These are phyloP conservation scores for Parnassius orleans DNA, from an alignment of 2,888 invertebrate genomes.

Conservation along the genomic window DNA sequence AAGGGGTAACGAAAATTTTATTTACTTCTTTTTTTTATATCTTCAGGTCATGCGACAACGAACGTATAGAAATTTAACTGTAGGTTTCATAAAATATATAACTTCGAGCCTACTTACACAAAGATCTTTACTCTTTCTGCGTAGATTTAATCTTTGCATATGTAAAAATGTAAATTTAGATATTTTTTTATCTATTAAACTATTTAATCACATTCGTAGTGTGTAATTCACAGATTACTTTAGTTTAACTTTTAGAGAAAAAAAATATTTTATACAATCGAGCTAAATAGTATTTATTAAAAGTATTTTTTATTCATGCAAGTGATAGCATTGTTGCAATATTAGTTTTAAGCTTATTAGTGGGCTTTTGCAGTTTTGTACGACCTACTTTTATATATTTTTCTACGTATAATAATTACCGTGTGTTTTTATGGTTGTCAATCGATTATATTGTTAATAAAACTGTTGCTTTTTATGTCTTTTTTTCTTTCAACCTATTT, in stretches of 20 bases:
- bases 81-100: slow-evolving; percentile 16
- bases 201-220: slow-evolving; percentile 27
- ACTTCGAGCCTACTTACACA: slow-evolving; percentile 29
- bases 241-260: neutral
- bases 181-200: slow-evolving; percentile 31
- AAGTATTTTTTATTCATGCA: slow-evolving; percentile 44
- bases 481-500: slow-evolving; percentile 30
- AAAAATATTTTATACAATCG: slow-evolving; percentile 18
- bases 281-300: slow-evolving; percentile 36
- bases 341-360: slow-evolving; percentile 66
- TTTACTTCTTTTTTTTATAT: neutral
- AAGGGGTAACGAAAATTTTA: no score
- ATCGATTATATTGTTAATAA: slow-evolving; percentile 71
- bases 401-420: slow-evolving; percentile 29
- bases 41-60: slow-evolving; percentile 59
- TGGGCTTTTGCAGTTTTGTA: slow-evolving; percentile 52
- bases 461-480: slow-evolving; percentile 67
- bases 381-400: slow-evolving; percentile 42
- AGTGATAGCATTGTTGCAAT: slow-evolving; percentile 79
- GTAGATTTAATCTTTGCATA: slow-evolving; percentile 46
- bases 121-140: slow-evolving; percentile 30
- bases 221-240: slow-evolving; percentile 13
- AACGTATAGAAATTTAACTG: slow-evolving; percentile 41
- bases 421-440: slow-evolving; percentile 38
- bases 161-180: slow-evolving; percentile 67